Conservation (phyloP, 2,888 invertebrate species). For the Heliconius ismenius region DNA sequence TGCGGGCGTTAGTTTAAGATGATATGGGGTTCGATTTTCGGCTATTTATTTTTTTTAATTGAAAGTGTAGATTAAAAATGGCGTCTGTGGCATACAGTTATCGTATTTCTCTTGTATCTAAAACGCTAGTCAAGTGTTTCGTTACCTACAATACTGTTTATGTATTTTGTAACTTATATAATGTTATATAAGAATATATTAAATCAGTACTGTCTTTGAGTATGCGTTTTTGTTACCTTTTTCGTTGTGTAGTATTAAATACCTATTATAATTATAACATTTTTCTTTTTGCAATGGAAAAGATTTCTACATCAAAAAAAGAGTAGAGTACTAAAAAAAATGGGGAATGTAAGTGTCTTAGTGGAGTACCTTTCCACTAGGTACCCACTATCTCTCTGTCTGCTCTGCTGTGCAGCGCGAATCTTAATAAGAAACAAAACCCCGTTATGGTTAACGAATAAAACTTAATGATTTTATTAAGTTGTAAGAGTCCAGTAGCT, state of each 20-base stretch:
- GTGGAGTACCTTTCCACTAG: too few species aligned
- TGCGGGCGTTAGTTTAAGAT: constrained; percentile 33
- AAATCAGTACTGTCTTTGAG: constrained; percentile 74
- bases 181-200: constrained; percentile 76
- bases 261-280: too few species aligned
- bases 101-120: constrained; percentile 54
- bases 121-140: constrained; percentile 80
- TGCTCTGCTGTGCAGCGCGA: neutral
- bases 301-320: too few species aligned
- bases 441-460: too few species aligned
- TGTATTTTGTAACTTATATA: constrained; percentile 79
- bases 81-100: constrained; percentile 43
- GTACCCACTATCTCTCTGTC: neutral
- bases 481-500: too few species aligned
- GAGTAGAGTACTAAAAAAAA: neutral
- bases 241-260: neutral
- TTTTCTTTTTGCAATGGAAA: too few species aligned
- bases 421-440: too few species aligned
- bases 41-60: constrained; percentile 34
- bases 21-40: constrained; percentile 5
- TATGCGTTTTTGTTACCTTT: constrained; percentile 12
- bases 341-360: neutral
- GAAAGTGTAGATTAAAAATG: constrained; percentile 26
- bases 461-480: too few species aligned
- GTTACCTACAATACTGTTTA: constrained; percentile 79